Conservation (phyloP, 2,888 invertebrate genomes). For the Augochlorella aurata region DNA sequence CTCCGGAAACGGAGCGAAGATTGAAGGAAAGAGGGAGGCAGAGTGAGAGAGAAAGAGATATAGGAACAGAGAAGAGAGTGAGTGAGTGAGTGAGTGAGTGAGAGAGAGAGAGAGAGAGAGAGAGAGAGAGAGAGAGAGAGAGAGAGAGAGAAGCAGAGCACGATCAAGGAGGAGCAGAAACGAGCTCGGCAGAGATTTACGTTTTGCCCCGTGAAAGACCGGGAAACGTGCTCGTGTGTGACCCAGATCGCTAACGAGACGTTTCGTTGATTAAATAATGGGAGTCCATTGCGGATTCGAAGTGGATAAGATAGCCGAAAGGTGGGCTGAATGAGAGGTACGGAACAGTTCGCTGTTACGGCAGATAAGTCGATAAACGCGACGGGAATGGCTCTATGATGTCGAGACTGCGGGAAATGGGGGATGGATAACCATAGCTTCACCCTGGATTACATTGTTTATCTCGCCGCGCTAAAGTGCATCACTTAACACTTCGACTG, state of each 20-base stretch:
- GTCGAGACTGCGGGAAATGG: neutral
- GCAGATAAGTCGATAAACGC: neutral
- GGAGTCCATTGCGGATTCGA: slow-evolving; percentile 35
- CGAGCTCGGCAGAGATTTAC: slow-evolving; percentile 39
- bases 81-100: slow-evolving; percentile 16
- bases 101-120: slow-evolving; percentile 23
- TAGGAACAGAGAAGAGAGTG: slow-evolving; percentile 37
- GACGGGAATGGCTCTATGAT: neutral
- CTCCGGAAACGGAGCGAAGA: slow-evolving; percentile 50
- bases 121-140: neutral
- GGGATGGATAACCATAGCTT: neutral
- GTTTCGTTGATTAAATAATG: slow-evolving; percentile 58
- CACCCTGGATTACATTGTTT: neutral
- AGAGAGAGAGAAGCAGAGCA: slow-evolving; percentile 35
- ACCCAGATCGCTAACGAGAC: slow-evolving; percentile 57
- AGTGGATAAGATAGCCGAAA: slow-evolving; percentile 36
- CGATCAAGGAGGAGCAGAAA: slow-evolving; percentile 32
- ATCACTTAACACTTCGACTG: too few relatives aligned
- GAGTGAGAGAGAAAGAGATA: neutral
- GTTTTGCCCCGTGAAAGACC: slow-evolving; percentile 35
- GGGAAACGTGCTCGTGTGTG: slow-evolving; percentile 50
- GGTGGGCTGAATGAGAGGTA: slow-evolving; percentile 24
- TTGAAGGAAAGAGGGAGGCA: slow-evolving; percentile 31
- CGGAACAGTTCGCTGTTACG: slow-evolving; percentile 1
- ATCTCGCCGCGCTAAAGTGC: neutral